Conservation (phyloP, 2,113 vertebrate species). For the Naja naja region DNA sequence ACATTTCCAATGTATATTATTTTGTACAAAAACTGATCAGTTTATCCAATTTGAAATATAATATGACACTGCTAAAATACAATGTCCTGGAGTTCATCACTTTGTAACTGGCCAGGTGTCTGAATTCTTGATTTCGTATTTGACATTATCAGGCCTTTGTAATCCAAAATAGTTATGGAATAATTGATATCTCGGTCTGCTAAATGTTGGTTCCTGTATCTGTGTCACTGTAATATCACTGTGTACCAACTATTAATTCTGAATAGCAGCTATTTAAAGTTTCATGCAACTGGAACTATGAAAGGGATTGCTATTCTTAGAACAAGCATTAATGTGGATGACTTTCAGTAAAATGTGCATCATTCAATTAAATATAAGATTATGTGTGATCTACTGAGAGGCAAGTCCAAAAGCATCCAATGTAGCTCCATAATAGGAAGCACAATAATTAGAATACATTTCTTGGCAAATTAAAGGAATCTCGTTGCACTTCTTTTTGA, state of each 20-base stretch:
- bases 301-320: not conserved
- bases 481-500: not conserved
- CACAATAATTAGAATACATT: not conserved
- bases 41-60: not conserved
- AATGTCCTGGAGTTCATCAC: not conserved
- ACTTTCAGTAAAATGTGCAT: not conserved
- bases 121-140: not conserved
- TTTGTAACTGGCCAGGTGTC: not conserved
- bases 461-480: not conserved
- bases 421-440: not conserved
- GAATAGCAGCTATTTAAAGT: not conserved
- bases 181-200: not conserved
- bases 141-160: not conserved
- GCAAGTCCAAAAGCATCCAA: not conserved
- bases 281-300: not conserved
- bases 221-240: not conserved
- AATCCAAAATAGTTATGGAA: not conserved
- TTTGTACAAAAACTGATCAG: not conserved
- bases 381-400: not conserved
- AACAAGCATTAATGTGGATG: not conserved
- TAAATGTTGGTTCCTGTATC: not conserved
- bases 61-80: not conserved
- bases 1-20: not conserved
- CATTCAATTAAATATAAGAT: not conserved
- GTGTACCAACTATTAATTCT: not conserved